Conservation (phyloP, 2,888 invertebrate species). For the Diachrysia chrysitis region DNA sequence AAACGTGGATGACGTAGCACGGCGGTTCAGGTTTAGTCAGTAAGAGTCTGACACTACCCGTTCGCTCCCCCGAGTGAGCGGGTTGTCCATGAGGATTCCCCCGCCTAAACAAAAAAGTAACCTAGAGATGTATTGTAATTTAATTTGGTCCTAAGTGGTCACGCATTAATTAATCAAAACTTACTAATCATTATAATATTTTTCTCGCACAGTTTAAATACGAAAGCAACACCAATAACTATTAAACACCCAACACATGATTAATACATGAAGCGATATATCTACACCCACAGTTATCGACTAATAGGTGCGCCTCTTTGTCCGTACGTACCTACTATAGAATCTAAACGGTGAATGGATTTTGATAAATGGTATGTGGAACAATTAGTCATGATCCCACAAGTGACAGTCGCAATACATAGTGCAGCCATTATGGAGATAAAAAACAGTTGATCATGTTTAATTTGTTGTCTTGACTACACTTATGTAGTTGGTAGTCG, state of each 20-base stretch:
- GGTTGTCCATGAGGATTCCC: too few species aligned
- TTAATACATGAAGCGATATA: not conserved
- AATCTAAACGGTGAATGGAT: slow-evolving; percentile 50
- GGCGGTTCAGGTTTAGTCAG: too few species aligned
- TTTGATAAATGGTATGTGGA: slow-evolving; percentile 50
- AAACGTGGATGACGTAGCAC: too few species aligned
- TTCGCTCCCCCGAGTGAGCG: too few species aligned
- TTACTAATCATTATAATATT: not conserved
- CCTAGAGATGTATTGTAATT: too few species aligned
- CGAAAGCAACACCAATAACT: not conserved
- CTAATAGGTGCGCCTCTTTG: slow-evolving; percentile 19
- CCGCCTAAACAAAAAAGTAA: too few species aligned
- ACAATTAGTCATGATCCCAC: slow-evolving; percentile 56
- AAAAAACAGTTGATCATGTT: slow-evolving; percentile 22
- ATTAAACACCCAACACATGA: not conserved
- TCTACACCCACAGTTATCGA: not conserved
- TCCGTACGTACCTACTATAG: slow-evolving; percentile 31
- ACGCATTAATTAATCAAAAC: too few species aligned
- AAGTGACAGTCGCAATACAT: slow-evolving; percentile 46
- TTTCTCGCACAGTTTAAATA: not conserved
- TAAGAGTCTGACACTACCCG: too few species aligned
- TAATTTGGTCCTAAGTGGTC: too few species aligned
- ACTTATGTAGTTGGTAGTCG: slow-evolving; percentile 11
- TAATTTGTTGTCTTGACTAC: slow-evolving; percentile 8
- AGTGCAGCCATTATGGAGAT: slow-evolving; percentile 30